These are phyloP conservation scores for Probosciger aterrimus DNA, from an alignment of 2,113 vertebrate genomes.

Conservation along the genomic window DNA sequence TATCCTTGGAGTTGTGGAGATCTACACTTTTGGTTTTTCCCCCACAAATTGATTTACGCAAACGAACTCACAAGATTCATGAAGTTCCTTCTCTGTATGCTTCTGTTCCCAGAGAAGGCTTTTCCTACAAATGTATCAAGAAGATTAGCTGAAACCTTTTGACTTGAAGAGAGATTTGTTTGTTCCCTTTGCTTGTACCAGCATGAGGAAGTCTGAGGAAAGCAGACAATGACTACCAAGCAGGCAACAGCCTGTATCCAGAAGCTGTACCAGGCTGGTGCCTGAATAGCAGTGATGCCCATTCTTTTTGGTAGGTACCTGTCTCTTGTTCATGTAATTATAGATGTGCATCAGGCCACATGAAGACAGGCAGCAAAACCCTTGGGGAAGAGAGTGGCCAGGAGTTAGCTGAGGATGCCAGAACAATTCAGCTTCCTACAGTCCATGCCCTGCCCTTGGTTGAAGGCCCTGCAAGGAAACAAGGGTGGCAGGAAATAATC, in stretches of 20 bases:
- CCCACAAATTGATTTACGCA: neutral
- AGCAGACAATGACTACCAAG: neutral
- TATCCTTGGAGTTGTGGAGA: neutral
- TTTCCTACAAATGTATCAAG: neutral
- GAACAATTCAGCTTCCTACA: neutral
- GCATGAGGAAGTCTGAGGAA: neutral
- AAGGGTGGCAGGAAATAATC: neutral
- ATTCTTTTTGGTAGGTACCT: neutral
- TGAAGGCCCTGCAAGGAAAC: neutral
- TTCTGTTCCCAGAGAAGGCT: neutral
- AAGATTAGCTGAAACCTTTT: neutral
- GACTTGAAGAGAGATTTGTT: neutral
- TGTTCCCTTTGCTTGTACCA: neutral
- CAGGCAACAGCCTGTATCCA: neutral
- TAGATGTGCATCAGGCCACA: accelerated
- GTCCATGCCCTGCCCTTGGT: neutral
- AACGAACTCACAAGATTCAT: neutral
- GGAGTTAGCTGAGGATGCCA: neutral
- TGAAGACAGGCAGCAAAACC: neutral
- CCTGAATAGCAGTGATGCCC: accelerated
- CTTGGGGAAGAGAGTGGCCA: neutral
- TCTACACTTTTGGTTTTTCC: neutral
- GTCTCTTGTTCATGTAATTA: neutral
- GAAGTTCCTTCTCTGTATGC: neutral
- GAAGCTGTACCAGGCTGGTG: neutral